A percentile compares a stretch with the other conserved stretches of the same genome.
Conservation (phyloP, 2,888 invertebrate genomes). For the Dugesia japonica region DNA sequence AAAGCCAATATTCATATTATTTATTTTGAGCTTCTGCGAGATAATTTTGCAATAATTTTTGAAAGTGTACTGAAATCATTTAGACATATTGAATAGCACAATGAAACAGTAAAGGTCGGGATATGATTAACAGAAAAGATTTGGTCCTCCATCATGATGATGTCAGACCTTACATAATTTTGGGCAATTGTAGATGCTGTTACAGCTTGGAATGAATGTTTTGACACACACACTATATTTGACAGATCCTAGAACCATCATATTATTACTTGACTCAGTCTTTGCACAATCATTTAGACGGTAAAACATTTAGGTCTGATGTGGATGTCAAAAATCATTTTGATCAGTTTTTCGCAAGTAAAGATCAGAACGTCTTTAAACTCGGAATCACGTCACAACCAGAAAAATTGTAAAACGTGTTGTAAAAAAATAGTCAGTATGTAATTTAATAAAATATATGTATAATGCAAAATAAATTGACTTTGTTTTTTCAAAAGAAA, state of each 20-base stretch:
- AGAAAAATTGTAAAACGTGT: too few relatives aligned
- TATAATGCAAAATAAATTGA: too few relatives aligned
- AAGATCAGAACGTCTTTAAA: too few relatives aligned
- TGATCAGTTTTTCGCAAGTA: background rate
- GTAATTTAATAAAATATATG: too few relatives aligned
- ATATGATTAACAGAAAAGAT: background rate
- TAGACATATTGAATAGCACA: background rate
- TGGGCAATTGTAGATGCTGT: background rate
- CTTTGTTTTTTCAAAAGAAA: too few relatives aligned
- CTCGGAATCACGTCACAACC: too few relatives aligned
- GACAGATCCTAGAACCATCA: too few relatives aligned
- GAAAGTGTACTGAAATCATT: background rate
- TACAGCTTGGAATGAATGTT: background rate
- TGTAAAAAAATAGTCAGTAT: too few relatives aligned
- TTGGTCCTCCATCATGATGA: background rate
- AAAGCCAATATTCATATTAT: too few relatives aligned
- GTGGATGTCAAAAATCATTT: background rate
- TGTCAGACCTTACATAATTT: background rate
- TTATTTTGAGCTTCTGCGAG: background rate
- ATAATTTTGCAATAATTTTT: background rate
- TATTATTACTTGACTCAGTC: too few relatives aligned
- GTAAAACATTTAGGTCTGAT: background rate
- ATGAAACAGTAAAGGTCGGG: background rate
- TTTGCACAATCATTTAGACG: background rate
- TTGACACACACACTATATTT: background rate